Base-by-base conservation (phyloP, 1,140 invertebrate species). In the Drosophila leontia region DNA sequence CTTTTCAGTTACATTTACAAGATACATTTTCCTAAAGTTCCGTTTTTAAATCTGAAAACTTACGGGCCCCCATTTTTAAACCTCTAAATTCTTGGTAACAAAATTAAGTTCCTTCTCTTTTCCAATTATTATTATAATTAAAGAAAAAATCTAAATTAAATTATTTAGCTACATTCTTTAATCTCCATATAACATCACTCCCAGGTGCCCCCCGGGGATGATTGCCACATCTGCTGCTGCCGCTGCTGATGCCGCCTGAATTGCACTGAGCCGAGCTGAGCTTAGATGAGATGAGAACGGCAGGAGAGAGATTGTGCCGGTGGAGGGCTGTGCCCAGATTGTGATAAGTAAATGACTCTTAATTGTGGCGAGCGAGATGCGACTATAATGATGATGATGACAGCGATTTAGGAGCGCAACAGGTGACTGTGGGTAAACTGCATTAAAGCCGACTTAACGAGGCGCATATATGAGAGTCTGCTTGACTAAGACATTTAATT, bases 281-380 rank as follows among this genome's bases (percentile, higher is more conserved):
- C 53, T 70, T 17, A 60, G 39, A 17, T 42, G 58, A n/a, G 65
- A 70, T 62, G 55, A 61, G 61, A 35, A 29, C 12, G 29, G 13
- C 53, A n/a, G 53, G 13, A 39, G 53, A 39, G 53, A 39, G 53
- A 56, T 56, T 56, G 53, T 56, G 53, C 48, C 17, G 48, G 51
- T 9, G 51, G 44, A 42, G 48, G 12, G 26, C 37, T 11, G 37
- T 62, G 48, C 67, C 11, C 61, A 50, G 80, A 76, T 82, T 69
- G 82, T 75, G 68, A 75, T 87, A 84, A 88, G 68, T 84, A 75
- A 86, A 84, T 75, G 74, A 56, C 65, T 80, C 76, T 75, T 88
- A 87, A 75, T 80, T 83, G 77, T 63, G 51, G 68, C 51, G 44
- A 44, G 15, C 50, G 61, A 47, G 51, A 35, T 64, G 80, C 53